phyloP scores from a whole-genome alignment of 2,888 invertebrate species.

The Hirtodrosophila histrioides region DNA sequence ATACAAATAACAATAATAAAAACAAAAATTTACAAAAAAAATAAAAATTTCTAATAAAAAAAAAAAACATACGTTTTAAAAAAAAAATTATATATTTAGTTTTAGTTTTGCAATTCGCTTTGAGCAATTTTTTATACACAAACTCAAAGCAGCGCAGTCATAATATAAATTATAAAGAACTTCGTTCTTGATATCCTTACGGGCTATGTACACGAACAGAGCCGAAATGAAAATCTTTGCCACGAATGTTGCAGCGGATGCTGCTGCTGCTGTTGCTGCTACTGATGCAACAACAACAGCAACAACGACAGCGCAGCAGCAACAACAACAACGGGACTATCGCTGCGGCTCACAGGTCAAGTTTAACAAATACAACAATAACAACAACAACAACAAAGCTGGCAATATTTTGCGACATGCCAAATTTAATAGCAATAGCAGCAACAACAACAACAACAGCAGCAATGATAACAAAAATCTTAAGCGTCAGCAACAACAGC shows the following conservation, averaged over 20 bases:
- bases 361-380: constrained; percentile 41
- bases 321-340: constrained; percentile 58
- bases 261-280: constrained; percentile 15
- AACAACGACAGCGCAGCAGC: constrained; percentile 34
- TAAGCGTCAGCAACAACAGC: constrained; percentile 49
- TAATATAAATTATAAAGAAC: neutral
- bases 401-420: constrained; percentile 22
- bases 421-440: too few relatives aligned
- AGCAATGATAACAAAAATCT: constrained; percentile 31
- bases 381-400: constrained; percentile 23
- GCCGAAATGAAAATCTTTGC: constrained; percentile 78
- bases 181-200: neutral
- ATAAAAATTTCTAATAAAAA: constrained; percentile 27
- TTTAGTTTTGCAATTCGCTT: constrained; percentile 26
- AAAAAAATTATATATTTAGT: constrained; percentile 44
- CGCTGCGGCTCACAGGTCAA: constrained; percentile 51
- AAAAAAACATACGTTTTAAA: constrained; percentile 31
- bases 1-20: constrained; percentile 21
- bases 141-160: constrained; percentile 25
- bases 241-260: constrained; percentile 49
- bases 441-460: constrained; percentile 16
- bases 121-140: constrained; percentile 49
- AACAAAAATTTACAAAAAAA: constrained; percentile 25
- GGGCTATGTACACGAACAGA: constrained; percentile 56
- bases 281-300: constrained; percentile 26